A percentile compares a stretch with the other conserved stretches of the same genome.
Conservation (phyloP, 2,113 vertebrate genomes). For the Ameiurus melas region DNA sequence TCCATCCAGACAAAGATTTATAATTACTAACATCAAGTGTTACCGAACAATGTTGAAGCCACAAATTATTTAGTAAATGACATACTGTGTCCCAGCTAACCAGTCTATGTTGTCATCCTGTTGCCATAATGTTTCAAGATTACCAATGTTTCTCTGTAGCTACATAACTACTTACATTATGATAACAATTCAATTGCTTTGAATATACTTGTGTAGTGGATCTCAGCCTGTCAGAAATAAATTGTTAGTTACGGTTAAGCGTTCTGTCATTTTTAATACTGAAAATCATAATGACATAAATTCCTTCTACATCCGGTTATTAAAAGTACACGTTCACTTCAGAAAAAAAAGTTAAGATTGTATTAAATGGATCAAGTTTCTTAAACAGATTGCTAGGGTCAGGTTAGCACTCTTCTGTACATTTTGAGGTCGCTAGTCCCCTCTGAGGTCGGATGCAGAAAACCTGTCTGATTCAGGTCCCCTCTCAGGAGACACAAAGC, state of each 20-base stretch:
- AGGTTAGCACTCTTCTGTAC: neutral
- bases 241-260: neutral
- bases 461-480: slow-evolving; percentile 65
- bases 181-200: neutral
- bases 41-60: neutral
- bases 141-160: neutral
- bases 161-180: neutral
- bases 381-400: neutral
- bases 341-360: neutral
- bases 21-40: neutral
- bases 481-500: slow-evolving; percentile 72
- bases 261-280: neutral
- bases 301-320: neutral
- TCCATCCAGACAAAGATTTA: neutral
- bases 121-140: neutral
- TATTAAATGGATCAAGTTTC: neutral
- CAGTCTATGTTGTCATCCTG: neutral
- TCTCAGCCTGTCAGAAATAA: neutral
- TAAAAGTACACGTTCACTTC: neutral
- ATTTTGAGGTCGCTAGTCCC: slow-evolving; percentile 1
- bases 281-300: neutral
- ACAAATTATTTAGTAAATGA: neutral
- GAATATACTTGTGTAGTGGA: neutral
- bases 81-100: neutral
- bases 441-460: slow-evolving; percentile 42